Base-by-base conservation (phyloP, 2,888 invertebrate species). In the Serripes groenlandicus region DNA sequence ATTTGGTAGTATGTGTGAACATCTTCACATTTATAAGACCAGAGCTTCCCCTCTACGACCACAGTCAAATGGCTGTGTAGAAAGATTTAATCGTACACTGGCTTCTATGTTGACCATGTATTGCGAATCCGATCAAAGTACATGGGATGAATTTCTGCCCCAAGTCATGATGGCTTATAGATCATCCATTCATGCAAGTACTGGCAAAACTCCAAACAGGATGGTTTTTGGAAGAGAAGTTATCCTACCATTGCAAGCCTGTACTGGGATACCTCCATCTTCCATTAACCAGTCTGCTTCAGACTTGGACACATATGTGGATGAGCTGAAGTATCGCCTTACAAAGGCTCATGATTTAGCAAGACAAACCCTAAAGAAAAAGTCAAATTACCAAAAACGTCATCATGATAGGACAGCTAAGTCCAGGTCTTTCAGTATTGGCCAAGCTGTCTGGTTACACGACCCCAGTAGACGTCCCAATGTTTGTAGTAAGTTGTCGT, bases 121-220 rank as follows among this genome's bases (percentile, higher is more conserved):
- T 76, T 81, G 86, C 26, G 56, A 88, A 28, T 64, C 82, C 9
- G 52, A 84, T 34, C 91, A 90, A 32, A 35, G 23, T 7, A 75
- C 86, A 37, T 93, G 92, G 92, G 92, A 93, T 75, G 7, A 80
- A 18, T 78, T 77, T 58, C 60, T 92, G 7, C 58, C 83, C 78
- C 79, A 83, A 34, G 78, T 89, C 4, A 68, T 81, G 7, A 89
- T 88, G 75, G 90, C 89, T 3, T 91, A 90, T 62, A 78, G 90
- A 23, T 75, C 83, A 2, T 83, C 81, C 77, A 4, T n/a, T 4
- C 82, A 91, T 34, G 35, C 83, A 4, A 75, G 77, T 9, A 90
- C 89, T 11, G 72, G 75, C 0, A 66, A 84, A 54, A 83, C 82
- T 4, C 91, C 90, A 9, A 88, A 84, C 58, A 58, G 52, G 42